A percentile compares a stretch with the other conserved stretches of the same genome.
Evolutionary conservation across 2,797 vertebrate species (phyloP).

Genomic region (Gallinago solitaria): DNA sequence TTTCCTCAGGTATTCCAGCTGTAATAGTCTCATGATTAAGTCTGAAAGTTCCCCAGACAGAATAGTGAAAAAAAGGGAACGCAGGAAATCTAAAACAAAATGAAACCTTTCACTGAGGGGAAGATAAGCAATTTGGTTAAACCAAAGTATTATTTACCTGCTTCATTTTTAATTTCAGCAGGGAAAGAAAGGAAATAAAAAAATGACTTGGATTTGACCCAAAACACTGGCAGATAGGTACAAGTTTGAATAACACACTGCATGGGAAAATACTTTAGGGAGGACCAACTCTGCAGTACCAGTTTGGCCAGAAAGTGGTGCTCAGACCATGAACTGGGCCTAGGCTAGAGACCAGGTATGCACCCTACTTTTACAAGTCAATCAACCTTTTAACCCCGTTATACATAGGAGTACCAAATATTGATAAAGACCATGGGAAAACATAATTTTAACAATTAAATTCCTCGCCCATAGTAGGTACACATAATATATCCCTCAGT

Average conservation of each 20-base stretch:
- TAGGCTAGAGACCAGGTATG: background rate
- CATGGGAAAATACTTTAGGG: background rate
- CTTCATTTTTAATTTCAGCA: background rate
- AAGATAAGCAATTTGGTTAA: background rate
- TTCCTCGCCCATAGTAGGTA: fast-evolving
- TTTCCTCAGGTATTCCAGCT: background rate
- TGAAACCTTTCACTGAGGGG: background rate
- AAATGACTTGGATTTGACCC: background rate
- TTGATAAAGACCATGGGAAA: background rate
- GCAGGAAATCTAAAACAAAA: background rate
- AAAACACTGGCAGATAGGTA: background rate
- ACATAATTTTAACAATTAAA: background rate
- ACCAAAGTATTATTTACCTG: background rate
- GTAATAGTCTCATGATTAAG: background rate
- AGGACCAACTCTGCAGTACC: background rate
- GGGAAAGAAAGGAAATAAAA: background rate
- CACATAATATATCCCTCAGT: background rate
- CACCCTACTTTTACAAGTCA: background rate
- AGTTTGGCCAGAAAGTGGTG: background rate
- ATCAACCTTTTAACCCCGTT: background rate
- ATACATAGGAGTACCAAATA: background rate
- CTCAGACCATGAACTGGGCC: background rate
- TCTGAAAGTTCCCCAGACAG: background rate
- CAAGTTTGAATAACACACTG: background rate
- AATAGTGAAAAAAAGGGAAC: background rate